Evolutionary conservation across 2,797 vertebrate species (phyloP), one percentile per base, ranked within the genome.

Genomic region (Chrosomus eos): DNA sequence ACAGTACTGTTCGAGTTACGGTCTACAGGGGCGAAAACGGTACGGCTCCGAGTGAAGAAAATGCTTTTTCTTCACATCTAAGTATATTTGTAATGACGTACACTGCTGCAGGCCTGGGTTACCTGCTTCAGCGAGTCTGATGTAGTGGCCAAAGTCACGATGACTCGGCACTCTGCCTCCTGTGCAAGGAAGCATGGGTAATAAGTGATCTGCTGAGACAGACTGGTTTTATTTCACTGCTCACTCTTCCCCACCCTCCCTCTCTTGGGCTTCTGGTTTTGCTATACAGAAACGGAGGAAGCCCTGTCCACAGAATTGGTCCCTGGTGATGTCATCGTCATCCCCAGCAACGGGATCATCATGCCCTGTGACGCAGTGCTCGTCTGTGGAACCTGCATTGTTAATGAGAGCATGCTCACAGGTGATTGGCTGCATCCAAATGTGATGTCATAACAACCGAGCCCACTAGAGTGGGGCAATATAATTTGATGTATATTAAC

Each of bases 401-500:
- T 99, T 87, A 99, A 99, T 87, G 98, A 99, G 94, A 99, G 98
- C 95, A 99, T 99, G 98, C 93, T 99, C 89, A 99, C 98, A 96
- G 98, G 98, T 99, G 91, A 94, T 26, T 28, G 48, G 2, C 3
- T n/a, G 31, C 13, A 2, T 28, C 5, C 23, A 73, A 18, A 7
- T 23, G 64, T 66, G 43, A 81, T 8, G 16, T 79, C 40, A 71
- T 48, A 16, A 48, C 14, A 16, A 16, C 14, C 1, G 1, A 66
- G 28, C 13, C 8, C 62, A 28, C 21, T 36, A 53, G 51, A 36
- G 11, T 1, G 28, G 48, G 48, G 19, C 18, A 51, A 51, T 19
- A 53, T 5, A 48, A 48, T 48, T 45, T 16, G 0, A 45, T 45
- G 13, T 5, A 45, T 45, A 14, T 45, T 14, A 45, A 14, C 43